Conservation (phyloP, 1,140 invertebrate genomes). For the Drosophila subpulchrella region DNA sequence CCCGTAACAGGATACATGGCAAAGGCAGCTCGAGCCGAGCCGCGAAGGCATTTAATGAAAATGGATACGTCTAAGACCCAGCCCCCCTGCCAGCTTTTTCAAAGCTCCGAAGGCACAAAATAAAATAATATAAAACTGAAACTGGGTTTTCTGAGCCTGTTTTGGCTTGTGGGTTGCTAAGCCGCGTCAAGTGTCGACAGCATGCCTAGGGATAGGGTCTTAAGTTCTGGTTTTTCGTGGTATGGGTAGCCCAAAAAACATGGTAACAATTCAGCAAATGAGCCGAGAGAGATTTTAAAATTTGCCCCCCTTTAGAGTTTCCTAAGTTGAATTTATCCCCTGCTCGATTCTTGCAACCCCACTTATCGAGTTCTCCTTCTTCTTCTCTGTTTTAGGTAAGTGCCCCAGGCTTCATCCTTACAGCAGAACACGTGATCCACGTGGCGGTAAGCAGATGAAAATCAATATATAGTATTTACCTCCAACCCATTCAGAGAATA, state of each 20-base stretch:
- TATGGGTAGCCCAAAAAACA: constrained; percentile 21
- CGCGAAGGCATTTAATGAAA: constrained; percentile 78
- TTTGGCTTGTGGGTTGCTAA: constrained; percentile 25
- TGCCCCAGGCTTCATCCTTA: constrained; percentile 63
- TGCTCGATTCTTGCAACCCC: not conserved
- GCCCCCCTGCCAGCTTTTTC: constrained; percentile 49
- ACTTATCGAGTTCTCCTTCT: constrained; percentile 14
- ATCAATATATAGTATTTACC: constrained; percentile 22
- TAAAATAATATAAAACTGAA: constrained; percentile 71
- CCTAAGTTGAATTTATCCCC: constrained; percentile 8
- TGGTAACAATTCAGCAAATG: constrained; percentile 51
- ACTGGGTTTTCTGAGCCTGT: constrained; percentile 19
- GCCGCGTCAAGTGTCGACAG: constrained; percentile 71
- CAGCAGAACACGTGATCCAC: constrained; percentile 62
- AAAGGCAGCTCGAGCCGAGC: constrained; percentile 19
- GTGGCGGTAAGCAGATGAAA: constrained; percentile 70
- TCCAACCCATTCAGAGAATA: constrained; percentile 5
- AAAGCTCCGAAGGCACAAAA: constrained; percentile 47
- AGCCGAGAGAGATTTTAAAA: constrained; percentile 9
- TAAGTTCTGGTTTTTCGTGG: constrained; percentile 38
- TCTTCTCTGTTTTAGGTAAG: constrained; percentile 62
- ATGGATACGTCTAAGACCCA: constrained; percentile 70
- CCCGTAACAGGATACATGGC: constrained; percentile 57
- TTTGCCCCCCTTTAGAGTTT: constrained; percentile 6
- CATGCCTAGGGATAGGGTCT: constrained; percentile 16